These are phyloP conservation scores for Drosophila leonis DNA, from an alignment of 2,888 invertebrate species.

Conservation along the genomic window DNA sequence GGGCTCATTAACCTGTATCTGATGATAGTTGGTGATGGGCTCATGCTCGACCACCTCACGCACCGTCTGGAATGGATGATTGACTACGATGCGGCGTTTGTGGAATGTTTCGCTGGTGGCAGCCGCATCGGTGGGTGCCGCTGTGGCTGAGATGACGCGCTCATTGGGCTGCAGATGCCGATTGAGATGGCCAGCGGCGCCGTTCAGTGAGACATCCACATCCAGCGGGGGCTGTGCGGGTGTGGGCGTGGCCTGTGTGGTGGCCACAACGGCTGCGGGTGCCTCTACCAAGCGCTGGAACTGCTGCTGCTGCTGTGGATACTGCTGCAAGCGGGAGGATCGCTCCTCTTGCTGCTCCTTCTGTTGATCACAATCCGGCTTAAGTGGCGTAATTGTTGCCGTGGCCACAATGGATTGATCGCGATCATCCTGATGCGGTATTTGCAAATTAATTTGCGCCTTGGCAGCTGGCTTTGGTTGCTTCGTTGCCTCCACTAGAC, in stretches of 20 bases:
- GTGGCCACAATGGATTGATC: slow-evolving; percentile 69
- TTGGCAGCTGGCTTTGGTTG: slow-evolving; percentile 34
- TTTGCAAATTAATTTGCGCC: slow-evolving; percentile 80
- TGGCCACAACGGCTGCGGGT: slow-evolving; percentile 37
- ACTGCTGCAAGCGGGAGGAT: slow-evolving; percentile 41
- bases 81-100: slow-evolving; percentile 88
- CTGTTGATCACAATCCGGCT: slow-evolving; percentile 66
- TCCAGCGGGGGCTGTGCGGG: slow-evolving; percentile 44
- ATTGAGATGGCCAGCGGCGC: slow-evolving; percentile 83
- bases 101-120: slow-evolving; percentile 87
- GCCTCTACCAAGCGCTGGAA: slow-evolving; percentile 86
- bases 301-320: slow-evolving; percentile 86
- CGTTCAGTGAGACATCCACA: slow-evolving; percentile 82
- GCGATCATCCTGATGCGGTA: slow-evolving; percentile 61
- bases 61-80: slow-evolving; percentile 88
- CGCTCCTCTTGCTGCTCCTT: slow-evolving; percentile 26
- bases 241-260: slow-evolving; percentile 58
- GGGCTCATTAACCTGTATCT: slow-evolving; percentile 87
- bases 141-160: slow-evolving; percentile 87
- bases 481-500: slow-evolving; percentile 49
- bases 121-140: slow-evolving; percentile 86
- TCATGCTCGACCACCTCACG: slow-evolving; percentile 88
- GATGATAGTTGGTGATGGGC: slow-evolving; percentile 87
- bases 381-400: slow-evolving; percentile 71
- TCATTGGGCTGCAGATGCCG: slow-evolving; percentile 84